Evolutionary conservation across 2,888 invertebrate genomes (phyloP).

Genomic region (Phyto melanocephala): DNA sequence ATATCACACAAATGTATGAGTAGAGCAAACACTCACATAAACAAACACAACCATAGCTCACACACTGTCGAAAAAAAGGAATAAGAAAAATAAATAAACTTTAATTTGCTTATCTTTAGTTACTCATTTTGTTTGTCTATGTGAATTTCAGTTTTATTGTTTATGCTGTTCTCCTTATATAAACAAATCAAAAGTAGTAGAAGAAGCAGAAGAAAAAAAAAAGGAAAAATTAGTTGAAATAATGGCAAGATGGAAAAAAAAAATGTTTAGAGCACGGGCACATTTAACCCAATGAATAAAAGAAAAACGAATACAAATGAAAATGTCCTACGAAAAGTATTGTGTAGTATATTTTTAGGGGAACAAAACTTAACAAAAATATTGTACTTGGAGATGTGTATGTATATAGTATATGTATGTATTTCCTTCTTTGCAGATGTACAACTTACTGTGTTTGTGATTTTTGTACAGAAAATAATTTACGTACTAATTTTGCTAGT

Average conservation of each 20-base stretch:
- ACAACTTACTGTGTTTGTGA: background rate
- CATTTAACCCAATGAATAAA: conserved; percentile 14
- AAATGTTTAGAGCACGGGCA: background rate
- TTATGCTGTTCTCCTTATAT: conserved; percentile 26
- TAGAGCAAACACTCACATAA: conserved; percentile 4
- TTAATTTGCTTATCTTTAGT: conserved; percentile 66
- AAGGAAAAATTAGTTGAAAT: background rate
- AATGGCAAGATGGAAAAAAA: conserved; percentile 8
- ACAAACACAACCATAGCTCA: background rate
- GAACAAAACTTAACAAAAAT: conserved; percentile 19
- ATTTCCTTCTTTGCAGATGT: background rate
- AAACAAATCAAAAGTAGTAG: too few relatives aligned
- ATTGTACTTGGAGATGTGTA: conserved; percentile 13
- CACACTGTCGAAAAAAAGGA: conserved; percentile 6
- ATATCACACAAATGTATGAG: conserved; percentile 36
- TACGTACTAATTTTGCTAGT: conserved; percentile 47
- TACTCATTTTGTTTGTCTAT: conserved; percentile 59
- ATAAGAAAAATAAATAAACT: conserved; percentile 55
- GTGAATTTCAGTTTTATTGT: conserved; percentile 36
- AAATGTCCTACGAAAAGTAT: conserved; percentile 37
- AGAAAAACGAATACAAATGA: conserved; percentile 25
- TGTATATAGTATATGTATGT: conserved; percentile 1
- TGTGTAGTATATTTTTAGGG: conserved; percentile 45
- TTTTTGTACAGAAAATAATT: conserved; percentile 43
- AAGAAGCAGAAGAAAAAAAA: conserved; percentile 19